Percentiles rank a stretch among this genome's conserved stretches.
Evolutionary conservation across 37 sponge, comb jelly and placozoan genomes (phyloP).

Genomic region (Haliclona indistincta): DNA sequence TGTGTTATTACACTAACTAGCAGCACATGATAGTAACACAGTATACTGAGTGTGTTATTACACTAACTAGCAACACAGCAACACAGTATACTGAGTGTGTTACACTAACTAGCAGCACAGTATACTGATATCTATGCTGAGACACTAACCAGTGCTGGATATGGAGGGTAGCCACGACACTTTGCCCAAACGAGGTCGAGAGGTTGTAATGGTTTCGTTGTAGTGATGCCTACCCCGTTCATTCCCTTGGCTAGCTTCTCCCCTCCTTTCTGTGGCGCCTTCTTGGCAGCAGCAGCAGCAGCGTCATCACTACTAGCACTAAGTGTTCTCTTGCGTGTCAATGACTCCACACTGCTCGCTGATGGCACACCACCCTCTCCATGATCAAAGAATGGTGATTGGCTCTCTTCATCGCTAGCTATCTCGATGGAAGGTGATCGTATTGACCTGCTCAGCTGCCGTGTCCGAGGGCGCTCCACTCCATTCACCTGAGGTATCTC

Average conservation of each 20-base stretch:
- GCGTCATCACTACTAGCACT: neutral
- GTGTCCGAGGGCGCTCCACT: slow-evolving; percentile 1
- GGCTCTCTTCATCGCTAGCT: no score
- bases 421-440: no score
- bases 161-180: slow-evolving; percentile 93
- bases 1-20: no score
- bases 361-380: slow-evolving; percentile 12
- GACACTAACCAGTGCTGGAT: slow-evolving; percentile 94
- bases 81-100: no score
- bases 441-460: no score
- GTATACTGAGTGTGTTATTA: no score
- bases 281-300: neutral
- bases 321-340: neutral
- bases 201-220: neutral
- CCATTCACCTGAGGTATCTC: slow-evolving; percentile 8
- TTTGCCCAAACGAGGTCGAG: slow-evolving; percentile 97
- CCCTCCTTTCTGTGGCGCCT: no score
- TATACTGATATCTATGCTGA: neutral
- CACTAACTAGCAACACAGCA: no score
- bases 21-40: no score
- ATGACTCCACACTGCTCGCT: slow-evolving; percentile 35
- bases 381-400: no score
- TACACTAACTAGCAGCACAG: no score
- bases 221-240: neutral
- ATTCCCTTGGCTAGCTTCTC: neutral